These are phyloP conservation scores for Graphium colonna DNA, from an alignment of 2,888 invertebrate species.

Conservation along the genomic window DNA sequence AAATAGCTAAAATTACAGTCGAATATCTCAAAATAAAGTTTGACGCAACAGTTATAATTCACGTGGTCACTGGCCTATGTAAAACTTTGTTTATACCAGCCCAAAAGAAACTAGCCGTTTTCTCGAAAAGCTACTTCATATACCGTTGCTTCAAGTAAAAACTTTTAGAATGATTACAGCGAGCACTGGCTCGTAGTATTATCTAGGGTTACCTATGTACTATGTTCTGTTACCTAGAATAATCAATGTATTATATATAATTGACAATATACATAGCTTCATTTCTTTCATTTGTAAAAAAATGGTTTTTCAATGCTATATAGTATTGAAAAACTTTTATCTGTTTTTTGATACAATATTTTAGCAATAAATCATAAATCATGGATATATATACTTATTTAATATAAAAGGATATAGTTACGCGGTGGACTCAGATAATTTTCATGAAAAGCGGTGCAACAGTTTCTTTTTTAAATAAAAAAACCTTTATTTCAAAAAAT, in stretches of 20 bases:
- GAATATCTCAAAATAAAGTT: not conserved
- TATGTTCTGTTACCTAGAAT: not conserved
- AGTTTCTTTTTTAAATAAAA: too few species aligned
- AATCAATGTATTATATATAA: too few species aligned
- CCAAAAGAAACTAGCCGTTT: constrained; percentile 39
- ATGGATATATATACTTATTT: too few species aligned
- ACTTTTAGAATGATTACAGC: constrained; percentile 24
- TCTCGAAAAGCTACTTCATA: constrained; percentile 32
- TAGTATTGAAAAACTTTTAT: too few species aligned
- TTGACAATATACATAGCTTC: too few species aligned
- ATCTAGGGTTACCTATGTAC: constrained; percentile 28
- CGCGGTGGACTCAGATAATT: too few species aligned
- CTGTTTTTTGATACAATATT: not conserved
- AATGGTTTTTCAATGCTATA: too few species aligned
- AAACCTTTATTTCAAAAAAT: too few species aligned
- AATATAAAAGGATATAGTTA: too few species aligned
- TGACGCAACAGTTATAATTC: constrained; percentile 7
- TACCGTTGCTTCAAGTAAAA: constrained; percentile 45
- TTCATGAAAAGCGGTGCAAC: too few species aligned
- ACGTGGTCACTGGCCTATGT: constrained; percentile 32
- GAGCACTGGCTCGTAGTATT: constrained; percentile 26
- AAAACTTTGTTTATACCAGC: constrained; percentile 38
- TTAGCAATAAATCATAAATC: not conserved
- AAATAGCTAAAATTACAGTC: too few species aligned
- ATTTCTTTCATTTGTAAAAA: too few species aligned